Evolutionary conservation across 2,113 vertebrate genomes (phyloP).

Genomic region (Scalopus aquaticus): DNA sequence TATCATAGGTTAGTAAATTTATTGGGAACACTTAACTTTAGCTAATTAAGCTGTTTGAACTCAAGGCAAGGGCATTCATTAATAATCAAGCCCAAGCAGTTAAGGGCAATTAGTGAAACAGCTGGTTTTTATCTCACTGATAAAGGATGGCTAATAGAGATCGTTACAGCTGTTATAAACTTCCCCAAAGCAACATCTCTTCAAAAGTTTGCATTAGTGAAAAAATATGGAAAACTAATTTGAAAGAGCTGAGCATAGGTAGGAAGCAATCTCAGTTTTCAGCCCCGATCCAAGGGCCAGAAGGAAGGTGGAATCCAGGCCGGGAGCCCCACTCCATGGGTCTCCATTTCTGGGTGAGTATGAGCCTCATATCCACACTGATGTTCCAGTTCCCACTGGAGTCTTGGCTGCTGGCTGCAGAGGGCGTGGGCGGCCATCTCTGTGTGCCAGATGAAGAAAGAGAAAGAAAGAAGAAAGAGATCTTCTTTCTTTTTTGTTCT

Average conservation of each 20-base stretch:
- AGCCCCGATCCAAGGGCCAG: neutral
- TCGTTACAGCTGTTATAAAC: slow-evolving; percentile 77
- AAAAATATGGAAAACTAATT: slow-evolving; percentile 15
- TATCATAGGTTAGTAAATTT: slow-evolving; percentile 82
- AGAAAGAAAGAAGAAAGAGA: no score
- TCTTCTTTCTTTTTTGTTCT: no score
- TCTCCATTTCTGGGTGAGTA: neutral
- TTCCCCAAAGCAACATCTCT: slow-evolving; percentile 57
- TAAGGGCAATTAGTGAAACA: slow-evolving; percentile 81
- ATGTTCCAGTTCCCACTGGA: neutral
- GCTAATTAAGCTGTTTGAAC: slow-evolving; percentile 81
- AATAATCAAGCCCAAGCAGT: slow-evolving; percentile 77
- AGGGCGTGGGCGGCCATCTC: neutral
- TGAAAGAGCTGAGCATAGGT: neutral
- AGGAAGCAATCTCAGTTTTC: neutral
- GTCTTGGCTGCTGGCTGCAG: neutral
- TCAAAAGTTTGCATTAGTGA: slow-evolving; percentile 58
- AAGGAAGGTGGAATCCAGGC: neutral
- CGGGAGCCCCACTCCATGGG: fast-evolving
- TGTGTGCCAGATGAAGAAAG: no score
- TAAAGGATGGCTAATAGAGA: slow-evolving; percentile 76
- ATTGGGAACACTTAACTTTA: slow-evolving; percentile 79
- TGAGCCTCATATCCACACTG: neutral
- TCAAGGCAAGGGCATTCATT: slow-evolving; percentile 78
- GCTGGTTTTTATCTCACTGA: slow-evolving; percentile 78